Conservation (phyloP, 2,797 vertebrate species). For the Coracias cyanogaster region DNA sequence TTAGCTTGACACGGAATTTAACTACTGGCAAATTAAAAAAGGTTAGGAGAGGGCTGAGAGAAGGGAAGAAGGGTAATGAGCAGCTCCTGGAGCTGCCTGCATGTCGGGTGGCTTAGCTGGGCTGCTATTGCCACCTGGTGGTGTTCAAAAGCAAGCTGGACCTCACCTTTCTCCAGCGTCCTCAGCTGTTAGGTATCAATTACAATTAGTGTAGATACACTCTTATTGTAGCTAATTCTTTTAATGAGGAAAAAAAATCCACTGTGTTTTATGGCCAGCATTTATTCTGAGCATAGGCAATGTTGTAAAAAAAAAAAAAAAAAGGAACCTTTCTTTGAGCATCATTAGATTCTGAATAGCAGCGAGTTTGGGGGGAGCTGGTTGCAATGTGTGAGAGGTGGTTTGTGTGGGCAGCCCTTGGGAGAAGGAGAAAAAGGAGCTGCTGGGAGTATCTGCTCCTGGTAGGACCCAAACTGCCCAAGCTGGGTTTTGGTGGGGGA, state of each 20-base stretch:
- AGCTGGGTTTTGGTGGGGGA: background rate
- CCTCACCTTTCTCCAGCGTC: accelerated
- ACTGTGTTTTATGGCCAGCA: accelerated
- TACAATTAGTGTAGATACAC: background rate
- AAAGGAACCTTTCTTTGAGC: background rate
- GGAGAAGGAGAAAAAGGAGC: background rate
- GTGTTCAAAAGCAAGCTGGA: background rate
- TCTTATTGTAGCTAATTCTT: background rate
- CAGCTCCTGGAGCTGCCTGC: accelerated
- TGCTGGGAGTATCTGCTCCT: background rate
- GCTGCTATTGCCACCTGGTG: conserved; percentile 73
- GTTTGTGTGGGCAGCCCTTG: background rate
- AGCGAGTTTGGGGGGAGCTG: background rate
- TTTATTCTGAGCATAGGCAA: background rate
- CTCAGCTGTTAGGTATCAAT: background rate
- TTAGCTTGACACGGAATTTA: background rate
- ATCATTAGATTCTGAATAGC: background rate
- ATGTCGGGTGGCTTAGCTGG: background rate
- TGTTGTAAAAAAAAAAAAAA: background rate
- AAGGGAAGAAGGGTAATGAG: accelerated
- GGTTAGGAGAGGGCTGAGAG: background rate
- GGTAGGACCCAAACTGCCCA: background rate
- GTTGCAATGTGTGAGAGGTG: background rate
- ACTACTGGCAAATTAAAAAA: background rate
- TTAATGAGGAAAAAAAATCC: background rate